Conservation (phyloP, 2,797 vertebrate genomes). For the Brotula barbata region DNA sequence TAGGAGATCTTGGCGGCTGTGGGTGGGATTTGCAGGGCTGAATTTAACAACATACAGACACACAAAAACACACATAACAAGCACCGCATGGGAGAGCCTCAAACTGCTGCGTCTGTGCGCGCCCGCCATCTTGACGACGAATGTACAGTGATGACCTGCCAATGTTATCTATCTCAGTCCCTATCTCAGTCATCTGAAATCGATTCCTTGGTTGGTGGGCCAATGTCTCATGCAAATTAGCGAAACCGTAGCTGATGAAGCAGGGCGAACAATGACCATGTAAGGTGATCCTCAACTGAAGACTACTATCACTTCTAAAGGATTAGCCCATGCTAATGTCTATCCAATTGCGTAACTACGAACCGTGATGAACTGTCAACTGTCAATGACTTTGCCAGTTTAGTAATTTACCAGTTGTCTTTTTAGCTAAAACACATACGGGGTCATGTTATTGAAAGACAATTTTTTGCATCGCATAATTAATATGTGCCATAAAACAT, state of each 20-base stretch:
- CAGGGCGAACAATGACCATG: conserved; percentile 3
- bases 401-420: conserved; percentile 40
- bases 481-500: too few species aligned
- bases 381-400: conserved; percentile 37
- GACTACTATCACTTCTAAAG: conserved; percentile 18
- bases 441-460: conserved; percentile 32
- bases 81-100: too few species aligned
- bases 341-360: conserved; percentile 38
- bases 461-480: conserved; percentile 1
- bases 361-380: conserved; percentile 51
- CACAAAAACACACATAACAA: too few species aligned
- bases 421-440: conserved; percentile 34
- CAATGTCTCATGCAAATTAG: conserved; percentile 22
- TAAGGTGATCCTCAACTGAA: conserved; percentile 27
- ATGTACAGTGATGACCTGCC: too few species aligned
- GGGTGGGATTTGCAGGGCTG: too few species aligned
- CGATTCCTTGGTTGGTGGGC: too few species aligned
- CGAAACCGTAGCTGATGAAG: conserved; percentile 11
- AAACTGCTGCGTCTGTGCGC: too few species aligned
- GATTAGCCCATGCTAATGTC: conserved; percentile 46
- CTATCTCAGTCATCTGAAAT: too few species aligned
- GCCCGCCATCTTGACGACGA: too few species aligned
- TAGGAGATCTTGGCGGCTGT: too few species aligned
- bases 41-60: too few species aligned
- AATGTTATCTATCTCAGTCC: too few species aligned